A percentile compares a stretch with the other conserved stretches of the same genome.
Conservation (phyloP, 2,888 invertebrate species). For the Thera obeliscata region DNA sequence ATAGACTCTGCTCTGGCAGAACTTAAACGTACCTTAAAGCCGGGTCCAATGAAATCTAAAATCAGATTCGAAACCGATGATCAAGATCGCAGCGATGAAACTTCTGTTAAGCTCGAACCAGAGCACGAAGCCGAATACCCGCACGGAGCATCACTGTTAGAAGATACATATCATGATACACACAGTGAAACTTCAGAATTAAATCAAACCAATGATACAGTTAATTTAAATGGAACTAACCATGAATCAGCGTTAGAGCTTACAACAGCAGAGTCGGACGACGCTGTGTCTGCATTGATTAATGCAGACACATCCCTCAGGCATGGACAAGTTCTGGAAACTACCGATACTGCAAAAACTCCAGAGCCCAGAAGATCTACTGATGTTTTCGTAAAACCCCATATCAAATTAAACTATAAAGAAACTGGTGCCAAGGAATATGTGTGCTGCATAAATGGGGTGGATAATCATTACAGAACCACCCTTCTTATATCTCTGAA, state of each 20-base stretch:
- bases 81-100: slow-evolving; percentile 35
- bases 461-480: slow-evolving; percentile 68
- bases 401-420: slow-evolving; percentile 65
- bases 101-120: slow-evolving; percentile 43
- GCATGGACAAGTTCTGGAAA: neutral
- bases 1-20: slow-evolving; percentile 13
- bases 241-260: slow-evolving; percentile 10
- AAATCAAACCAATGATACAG: slow-evolving; percentile 11
- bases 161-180: slow-evolving; percentile 22
- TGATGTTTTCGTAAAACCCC: slow-evolving; percentile 57
- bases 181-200: slow-evolving; percentile 11
- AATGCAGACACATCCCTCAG: neutral
- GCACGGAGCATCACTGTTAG: slow-evolving; percentile 36
- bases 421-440: slow-evolving; percentile 68
- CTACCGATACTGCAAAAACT: neutral
- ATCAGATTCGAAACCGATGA: slow-evolving; percentile 65
- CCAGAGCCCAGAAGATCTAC: slow-evolving; percentile 30
- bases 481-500: slow-evolving; percentile 74
- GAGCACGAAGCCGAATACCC: slow-evolving; percentile 34
- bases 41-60: slow-evolving; percentile 59
- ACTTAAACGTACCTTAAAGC: slow-evolving; percentile 24
- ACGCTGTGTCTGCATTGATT: too few relatives aligned
- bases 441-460: slow-evolving; percentile 71
- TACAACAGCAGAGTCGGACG: slow-evolving; percentile 2
- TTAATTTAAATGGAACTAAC: neutral